Evolutionary conservation across 2,888 invertebrate genomes (phyloP).

Genomic region (Athalia circularis): DNA sequence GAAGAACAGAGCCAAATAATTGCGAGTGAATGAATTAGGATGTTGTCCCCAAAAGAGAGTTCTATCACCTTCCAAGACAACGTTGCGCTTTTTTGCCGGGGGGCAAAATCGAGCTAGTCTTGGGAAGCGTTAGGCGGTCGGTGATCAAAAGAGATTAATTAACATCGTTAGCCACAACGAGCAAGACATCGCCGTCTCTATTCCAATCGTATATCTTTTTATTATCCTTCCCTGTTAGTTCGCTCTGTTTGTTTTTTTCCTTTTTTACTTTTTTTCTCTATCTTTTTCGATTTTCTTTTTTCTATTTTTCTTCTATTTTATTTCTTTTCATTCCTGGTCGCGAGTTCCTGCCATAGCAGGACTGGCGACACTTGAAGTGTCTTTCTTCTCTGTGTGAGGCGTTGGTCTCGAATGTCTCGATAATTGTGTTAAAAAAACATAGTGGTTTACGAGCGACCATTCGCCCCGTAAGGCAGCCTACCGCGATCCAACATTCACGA

Average conservation of each 20-base stretch:
- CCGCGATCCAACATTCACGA: constrained; percentile 35
- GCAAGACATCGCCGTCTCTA: constrained; percentile 9
- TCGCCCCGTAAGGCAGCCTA: constrained; percentile 39
- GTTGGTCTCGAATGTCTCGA: constrained; percentile 40
- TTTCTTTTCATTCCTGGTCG: constrained; percentile 9
- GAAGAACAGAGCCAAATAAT: neutral
- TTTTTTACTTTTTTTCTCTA: neutral
- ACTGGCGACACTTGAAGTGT: constrained; percentile 34
- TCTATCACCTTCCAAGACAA: neutral
- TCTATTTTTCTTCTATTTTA: neutral
- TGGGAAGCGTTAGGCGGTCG: constrained; percentile 24
- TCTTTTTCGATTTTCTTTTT: neutral
- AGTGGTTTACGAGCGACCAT: constrained; percentile 29
- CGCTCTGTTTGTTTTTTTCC: neutral
- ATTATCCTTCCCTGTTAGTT: constrained; percentile 6
- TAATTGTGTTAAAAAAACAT: constrained; percentile 39
- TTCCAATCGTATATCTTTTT: constrained; percentile 30
- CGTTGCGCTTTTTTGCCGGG: neutral
- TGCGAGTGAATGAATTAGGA: neutral
- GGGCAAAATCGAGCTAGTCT: neutral
- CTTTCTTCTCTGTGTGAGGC: constrained; percentile 21
- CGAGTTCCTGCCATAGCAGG: constrained; percentile 10
- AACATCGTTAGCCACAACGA: constrained; percentile 22
- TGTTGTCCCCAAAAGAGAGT: neutral
- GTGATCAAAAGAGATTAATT: constrained; percentile 36